Conservation (phyloP, 2,888 invertebrate species). For the Apomyelois bistriatella region DNA sequence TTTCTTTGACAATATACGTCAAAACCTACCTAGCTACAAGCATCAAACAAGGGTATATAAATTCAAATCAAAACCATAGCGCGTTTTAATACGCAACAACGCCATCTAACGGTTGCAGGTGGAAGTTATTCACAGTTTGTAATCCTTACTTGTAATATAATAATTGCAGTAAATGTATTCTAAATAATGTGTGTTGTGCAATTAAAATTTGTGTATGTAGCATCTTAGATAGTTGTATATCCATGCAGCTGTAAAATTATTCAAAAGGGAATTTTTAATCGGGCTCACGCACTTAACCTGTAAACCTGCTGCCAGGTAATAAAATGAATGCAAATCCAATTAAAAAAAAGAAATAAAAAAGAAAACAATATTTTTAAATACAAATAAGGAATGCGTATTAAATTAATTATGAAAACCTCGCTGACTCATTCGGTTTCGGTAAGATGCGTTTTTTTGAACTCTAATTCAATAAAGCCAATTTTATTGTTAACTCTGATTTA, state of each 20-base stretch:
- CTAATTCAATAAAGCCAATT: conserved; percentile 58
- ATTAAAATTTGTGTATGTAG: too few relatives aligned
- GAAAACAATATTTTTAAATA: conserved; percentile 6
- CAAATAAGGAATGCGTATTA: not conserved
- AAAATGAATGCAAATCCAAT: not conserved
- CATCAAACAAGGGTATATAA: not conserved
- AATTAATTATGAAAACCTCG: conserved; percentile 8
- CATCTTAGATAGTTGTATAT: too few relatives aligned
- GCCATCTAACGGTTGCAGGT: not conserved
- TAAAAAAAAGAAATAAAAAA: not conserved
- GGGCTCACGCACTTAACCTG: too few relatives aligned
- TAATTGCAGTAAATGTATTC: too few relatives aligned
- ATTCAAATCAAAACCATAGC: not conserved
- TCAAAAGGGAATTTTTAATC: too few relatives aligned
- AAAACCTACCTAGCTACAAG: not conserved
- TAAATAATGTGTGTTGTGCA: too few relatives aligned
- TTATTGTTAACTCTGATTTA: conserved; percentile 44
- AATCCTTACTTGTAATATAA: too few relatives aligned
- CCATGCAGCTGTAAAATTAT: too few relatives aligned
- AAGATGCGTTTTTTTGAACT: conserved; percentile 34
- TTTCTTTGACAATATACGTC: not conserved
- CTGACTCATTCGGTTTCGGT: conserved; percentile 34
- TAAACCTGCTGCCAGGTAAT: too few relatives aligned
- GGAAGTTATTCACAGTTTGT: too few relatives aligned
- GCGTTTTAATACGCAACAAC: not conserved